Evolutionary conservation across 2,888 invertebrate species (phyloP).

Genomic region (Hypomecis atomaria): DNA sequence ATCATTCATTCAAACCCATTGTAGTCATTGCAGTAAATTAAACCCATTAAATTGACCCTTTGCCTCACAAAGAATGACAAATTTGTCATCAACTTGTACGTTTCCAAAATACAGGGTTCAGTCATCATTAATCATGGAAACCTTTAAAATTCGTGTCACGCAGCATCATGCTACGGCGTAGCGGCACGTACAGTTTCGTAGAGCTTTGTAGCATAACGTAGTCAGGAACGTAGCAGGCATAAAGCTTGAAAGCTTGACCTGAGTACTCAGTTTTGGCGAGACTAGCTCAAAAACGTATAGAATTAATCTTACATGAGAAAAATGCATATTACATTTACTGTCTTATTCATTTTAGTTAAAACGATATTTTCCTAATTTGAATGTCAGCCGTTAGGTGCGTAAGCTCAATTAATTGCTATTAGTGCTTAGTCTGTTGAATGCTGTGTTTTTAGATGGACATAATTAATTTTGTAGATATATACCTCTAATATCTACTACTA

Average conservation of each 20-base stretch:
- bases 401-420: too few relatives aligned
- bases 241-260: neutral
- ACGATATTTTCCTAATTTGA: too few relatives aligned
- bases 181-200: conserved; percentile 7
- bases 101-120: conserved; percentile 19
- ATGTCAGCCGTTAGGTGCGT: too few relatives aligned
- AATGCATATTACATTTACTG: too few relatives aligned
- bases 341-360: too few relatives aligned
- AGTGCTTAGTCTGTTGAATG: too few relatives aligned
- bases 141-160: conserved; percentile 26
- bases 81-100: conserved; percentile 15
- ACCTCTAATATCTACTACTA: too few relatives aligned
- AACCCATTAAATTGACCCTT: conserved; percentile 6
- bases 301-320: too few relatives aligned
- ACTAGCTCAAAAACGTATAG: too few relatives aligned
- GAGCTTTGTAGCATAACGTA: neutral
- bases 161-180: conserved; percentile 8
- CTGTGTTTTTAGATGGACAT: too few relatives aligned
- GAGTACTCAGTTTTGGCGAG: too few relatives aligned
- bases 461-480: too few relatives aligned
- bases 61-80: neutral
- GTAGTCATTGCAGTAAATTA: conserved; percentile 1
- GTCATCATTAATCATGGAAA: conserved; percentile 30
- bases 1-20: neutral
- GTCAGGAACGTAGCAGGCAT: neutral